These are phyloP conservation scores for Holothuria glaberrima DNA, from an alignment of 35 echinoderm and acorn worm genomes.

Conservation along the genomic window DNA sequence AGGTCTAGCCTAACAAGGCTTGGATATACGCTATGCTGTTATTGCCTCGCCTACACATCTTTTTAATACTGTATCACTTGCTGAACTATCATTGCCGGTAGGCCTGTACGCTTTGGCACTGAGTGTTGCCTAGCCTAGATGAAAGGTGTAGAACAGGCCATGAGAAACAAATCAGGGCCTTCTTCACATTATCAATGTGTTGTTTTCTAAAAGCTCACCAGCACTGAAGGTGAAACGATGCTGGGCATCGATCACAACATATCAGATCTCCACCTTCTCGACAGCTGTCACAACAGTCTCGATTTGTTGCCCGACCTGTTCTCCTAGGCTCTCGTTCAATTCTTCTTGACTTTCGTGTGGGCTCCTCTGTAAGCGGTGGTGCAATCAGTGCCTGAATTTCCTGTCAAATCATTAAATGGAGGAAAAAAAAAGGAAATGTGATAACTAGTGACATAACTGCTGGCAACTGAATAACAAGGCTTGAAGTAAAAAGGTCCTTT, in stretches of 20 bases:
- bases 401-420: constrained; percentile 42
- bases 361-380: constrained; percentile 91
- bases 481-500: background rate
- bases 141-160: no score
- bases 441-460: no score
- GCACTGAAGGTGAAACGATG: constrained; percentile 94
- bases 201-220: constrained; percentile 71
- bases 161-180: no score
- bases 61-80: no score
- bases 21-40: no score
- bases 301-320: constrained; percentile 83
- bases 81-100: no score
- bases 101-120: no score
- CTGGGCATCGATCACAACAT: constrained; percentile 96
- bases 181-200: no score
- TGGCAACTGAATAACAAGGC: background rate
- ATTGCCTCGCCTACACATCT: no score
- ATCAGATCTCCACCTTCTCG: constrained; percentile 94
- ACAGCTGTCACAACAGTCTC: constrained; percentile 96
- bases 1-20: no score
- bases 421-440: background rate
- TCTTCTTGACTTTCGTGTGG: constrained; percentile 77
- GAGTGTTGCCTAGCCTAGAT: no score
- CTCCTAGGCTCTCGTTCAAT: constrained; percentile 72
- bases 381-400: constrained; percentile 96